Base-by-base conservation (phyloP, 2,797 vertebrate species). In the Tragopan temminckii region DNA sequence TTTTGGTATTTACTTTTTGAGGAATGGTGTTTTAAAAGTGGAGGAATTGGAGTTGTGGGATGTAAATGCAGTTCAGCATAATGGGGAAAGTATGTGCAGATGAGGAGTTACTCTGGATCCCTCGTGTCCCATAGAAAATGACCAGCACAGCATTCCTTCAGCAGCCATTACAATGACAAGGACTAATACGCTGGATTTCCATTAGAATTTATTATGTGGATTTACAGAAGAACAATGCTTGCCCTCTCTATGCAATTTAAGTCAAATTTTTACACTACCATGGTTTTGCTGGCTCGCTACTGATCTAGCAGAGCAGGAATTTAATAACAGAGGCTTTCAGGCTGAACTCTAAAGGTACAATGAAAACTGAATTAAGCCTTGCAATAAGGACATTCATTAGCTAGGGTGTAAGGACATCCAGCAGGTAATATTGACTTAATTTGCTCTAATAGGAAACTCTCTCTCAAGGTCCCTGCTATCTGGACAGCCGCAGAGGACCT, bases 151-250 rank as follows among this genome's bases (percentile, higher is more conserved):
- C 71, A 36, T 93, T 89, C 92, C 58, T 89, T 61, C 40, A 80
- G 72, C 48, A 74, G 52, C 48, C 42, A 18, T 89, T 89, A 50
- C 21, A 35, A 40, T 75, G 79, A 82, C 72, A 89, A 85, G 38
- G 48, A 80, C 57, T 92, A 90, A 71, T 91, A 91, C 7, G 12
- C 42, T 40, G 27, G 14, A 16, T 82, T 83, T 92, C 66, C 12
- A 46, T 64, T 71, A 50, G 87, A 89, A 90, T 94, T 87, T 95
- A 77, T 93, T 70, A 80, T 62, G 52, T 64, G 76, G 42, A 78
- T 93, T 89, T 95, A 71, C 53, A 89, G 84, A 94, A 85, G 83
- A 87, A 57, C 10, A 33, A n/a, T 80, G 85, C 52, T 87, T 92
- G 61, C 45, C 36, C 61, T 85, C 16, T 80, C 20, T 35, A 10